Evolutionary conservation across 2,113 vertebrate species (phyloP), one percentile per base, ranked within the genome.

Genomic region (Varanus komodoensis): DNA sequence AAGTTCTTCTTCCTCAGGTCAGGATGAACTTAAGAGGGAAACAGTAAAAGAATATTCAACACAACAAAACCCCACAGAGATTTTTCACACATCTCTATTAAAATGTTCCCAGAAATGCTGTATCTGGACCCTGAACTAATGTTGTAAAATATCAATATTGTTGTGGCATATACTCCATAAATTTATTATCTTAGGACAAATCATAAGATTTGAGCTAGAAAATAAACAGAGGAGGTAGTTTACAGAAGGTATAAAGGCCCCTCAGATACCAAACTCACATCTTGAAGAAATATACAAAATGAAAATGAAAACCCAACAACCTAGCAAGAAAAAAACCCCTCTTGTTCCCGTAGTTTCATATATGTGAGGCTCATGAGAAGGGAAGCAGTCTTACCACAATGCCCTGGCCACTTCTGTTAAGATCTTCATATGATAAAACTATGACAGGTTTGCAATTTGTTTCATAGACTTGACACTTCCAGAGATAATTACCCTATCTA

Each of bases 401-500:
- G 23, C 50, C 57, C 50, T 52, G 48, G 14, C 32, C 27, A 14
- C 50, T 78, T 89, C 57, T 25, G 78, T 0, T 34, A 68, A 23
- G 34, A 12, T 81, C 68, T 75, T 82, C 15, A 5, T 27, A 32
- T 48, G 38, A 82, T 44, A 95, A 93, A 91, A 44, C 84, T 68
- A 2, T 27, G 3, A 54, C 64, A 29, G 34, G 29, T 81, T 3
- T 88, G 57, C 75, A 21, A 95, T 95, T 92, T 92, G 85, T 88
- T 93, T 80, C 64, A 44, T 74, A 94, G 93, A 73, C 74, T 61
- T 85, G 57, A 0, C 14, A 27, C 71, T 83, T 93, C 73, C 91
- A 92, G 88, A 79, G 71, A 29, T 91, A 91, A 96, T 94, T 94
- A 94, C 67, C 83, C 67, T 73, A 91, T 82, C 2, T 68, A 69